These are phyloP conservation scores for Arvicola amphibius DNA, from an alignment of 2,797 vertebrate species.

Conservation along the genomic window DNA sequence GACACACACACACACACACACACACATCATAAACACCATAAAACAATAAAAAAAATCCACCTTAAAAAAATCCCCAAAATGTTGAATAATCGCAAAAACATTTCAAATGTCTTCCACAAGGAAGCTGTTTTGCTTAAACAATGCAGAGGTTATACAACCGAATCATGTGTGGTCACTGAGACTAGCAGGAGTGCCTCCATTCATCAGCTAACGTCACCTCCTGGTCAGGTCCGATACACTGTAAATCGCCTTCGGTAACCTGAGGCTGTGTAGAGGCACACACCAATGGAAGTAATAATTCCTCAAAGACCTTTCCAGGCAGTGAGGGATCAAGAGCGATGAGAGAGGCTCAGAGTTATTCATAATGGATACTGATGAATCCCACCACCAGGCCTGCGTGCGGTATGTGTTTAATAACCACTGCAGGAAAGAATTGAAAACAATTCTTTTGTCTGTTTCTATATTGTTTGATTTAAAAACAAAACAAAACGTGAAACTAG, in stretches of 20 bases:
- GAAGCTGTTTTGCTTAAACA: background rate
- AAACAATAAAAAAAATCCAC: background rate
- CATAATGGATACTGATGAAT: background rate
- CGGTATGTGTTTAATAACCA: background rate
- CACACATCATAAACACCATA: background rate
- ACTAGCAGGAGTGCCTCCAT: background rate
- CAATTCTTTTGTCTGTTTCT: slow-evolving; percentile 7
- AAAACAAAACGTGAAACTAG: background rate
- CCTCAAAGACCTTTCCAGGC: background rate
- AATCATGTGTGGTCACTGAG: background rate
- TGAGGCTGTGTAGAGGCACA: background rate
- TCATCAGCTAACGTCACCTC: background rate
- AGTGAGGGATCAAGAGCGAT: accelerated
- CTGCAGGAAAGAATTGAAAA: background rate
- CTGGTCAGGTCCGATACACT: background rate
- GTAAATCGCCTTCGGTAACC: background rate
- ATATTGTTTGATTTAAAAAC: background rate
- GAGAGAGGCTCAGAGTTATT: background rate
- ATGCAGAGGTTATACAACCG: background rate
- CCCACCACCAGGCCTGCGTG: background rate
- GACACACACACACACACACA: background rate
- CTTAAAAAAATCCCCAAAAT: background rate
- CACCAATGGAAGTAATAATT: background rate
- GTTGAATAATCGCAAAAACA: background rate
- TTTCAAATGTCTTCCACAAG: background rate